phyloP scores from a whole-genome alignment of 2,888 invertebrate genomes.

The Eristalis tenax region DNA sequence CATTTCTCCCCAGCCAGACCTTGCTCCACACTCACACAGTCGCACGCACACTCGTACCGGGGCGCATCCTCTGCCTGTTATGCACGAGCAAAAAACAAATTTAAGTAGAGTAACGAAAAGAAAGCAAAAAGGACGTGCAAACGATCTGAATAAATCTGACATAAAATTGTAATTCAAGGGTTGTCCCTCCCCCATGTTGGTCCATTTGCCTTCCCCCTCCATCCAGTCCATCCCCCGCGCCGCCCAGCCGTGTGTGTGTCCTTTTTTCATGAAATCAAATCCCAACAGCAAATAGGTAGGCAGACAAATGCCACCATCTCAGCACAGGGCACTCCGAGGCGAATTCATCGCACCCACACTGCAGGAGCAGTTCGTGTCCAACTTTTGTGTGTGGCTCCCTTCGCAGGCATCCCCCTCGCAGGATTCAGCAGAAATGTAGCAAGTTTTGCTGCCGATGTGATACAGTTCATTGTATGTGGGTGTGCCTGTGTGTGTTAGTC shows the following conservation, averaged over 20 bases:
- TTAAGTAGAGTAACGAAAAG: background rate
- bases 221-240: too few species aligned
- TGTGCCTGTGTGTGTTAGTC: background rate
- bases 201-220: background rate
- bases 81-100: slow-evolving; percentile 26
- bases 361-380: slow-evolving; percentile 4
- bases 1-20: too few species aligned
- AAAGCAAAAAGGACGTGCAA: slow-evolving; percentile 59
- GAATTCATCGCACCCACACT: slow-evolving; percentile 24
- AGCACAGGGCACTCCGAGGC: slow-evolving; percentile 1
- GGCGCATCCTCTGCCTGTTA: background rate
- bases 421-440: slow-evolving; percentile 22
- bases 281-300: slow-evolving; percentile 52
- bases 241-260: background rate
- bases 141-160: slow-evolving; percentile 70
- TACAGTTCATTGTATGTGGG: background rate
- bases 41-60: background rate
- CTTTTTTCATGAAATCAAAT: slow-evolving; percentile 35
- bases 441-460: slow-evolving; percentile 44
- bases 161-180: slow-evolving; percentile 67
- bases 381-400: slow-evolving; percentile 4
- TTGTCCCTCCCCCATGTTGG: background rate
- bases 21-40: background rate
- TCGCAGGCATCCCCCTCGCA: slow-evolving; percentile 24
- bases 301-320: slow-evolving; percentile 53